These are phyloP conservation scores for Ctenopoma kingsleyae DNA, from an alignment of 2,797 vertebrate species.

Conservation along the genomic window DNA sequence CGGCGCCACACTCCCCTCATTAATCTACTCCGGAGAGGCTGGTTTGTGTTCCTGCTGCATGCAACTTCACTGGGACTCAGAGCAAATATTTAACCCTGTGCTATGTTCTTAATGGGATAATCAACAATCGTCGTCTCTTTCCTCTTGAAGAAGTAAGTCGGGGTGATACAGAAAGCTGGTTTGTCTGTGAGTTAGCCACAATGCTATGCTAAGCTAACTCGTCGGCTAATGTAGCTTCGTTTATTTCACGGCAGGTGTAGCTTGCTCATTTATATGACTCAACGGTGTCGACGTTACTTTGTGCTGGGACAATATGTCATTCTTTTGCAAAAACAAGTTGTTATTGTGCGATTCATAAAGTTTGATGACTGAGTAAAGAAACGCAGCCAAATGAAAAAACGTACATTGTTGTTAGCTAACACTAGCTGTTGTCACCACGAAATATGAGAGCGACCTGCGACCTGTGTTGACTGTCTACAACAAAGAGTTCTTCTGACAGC, in stretches of 20 bases:
- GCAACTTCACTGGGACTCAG: slow-evolving; percentile 39
- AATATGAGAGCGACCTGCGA: slow-evolving; percentile 59
- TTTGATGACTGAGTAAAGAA: not conserved
- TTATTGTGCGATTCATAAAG: not conserved
- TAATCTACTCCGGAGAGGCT: not conserved
- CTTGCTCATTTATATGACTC: not conserved
- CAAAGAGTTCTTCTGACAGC: slow-evolving; percentile 5
- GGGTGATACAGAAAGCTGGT: not conserved
- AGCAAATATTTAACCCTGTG: slow-evolving; percentile 9
- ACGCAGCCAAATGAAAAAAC: not conserved
- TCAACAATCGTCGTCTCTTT: not conserved
- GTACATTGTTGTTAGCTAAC: slow-evolving; percentile 54
- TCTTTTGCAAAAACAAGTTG: fast-evolving
- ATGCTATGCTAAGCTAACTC: slow-evolving; percentile 64
- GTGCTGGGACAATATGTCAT: fast-evolving
- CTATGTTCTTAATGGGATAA: slow-evolving; percentile 15
- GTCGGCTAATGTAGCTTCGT: slow-evolving; percentile 62
- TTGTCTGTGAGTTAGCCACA: slow-evolving; percentile 15
- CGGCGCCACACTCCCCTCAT: slow-evolving; percentile 21
- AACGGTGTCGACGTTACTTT: fast-evolving
- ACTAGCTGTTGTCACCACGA: slow-evolving; percentile 50
- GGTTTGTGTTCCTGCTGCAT: slow-evolving; percentile 29
- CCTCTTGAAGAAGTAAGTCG: slow-evolving; percentile 22
- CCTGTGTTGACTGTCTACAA: slow-evolving; percentile 14
- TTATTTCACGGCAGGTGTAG: slow-evolving; percentile 53